Base-by-base conservation (phyloP, 2,888 invertebrate species). In the Alloplasta piceator region DNA sequence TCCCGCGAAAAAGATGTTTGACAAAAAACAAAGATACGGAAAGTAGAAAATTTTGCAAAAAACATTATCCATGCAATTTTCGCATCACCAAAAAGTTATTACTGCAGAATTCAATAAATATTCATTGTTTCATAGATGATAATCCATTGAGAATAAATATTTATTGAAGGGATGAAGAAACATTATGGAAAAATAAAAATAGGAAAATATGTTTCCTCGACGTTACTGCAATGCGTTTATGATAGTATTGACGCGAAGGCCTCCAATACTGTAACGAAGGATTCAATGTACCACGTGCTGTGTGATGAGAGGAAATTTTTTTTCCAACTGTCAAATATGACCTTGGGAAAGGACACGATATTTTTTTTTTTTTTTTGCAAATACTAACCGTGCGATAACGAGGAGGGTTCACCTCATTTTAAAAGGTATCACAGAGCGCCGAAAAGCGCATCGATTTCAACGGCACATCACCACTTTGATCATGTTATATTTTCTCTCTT, bases 371-470 rank as follows among this genome's bases (percentile, higher is more conserved):
- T n/a, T n/a, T n/a, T n/a, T n/a, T n/a, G n/a, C n/a, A 48, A 58
- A 39, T 77, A 77, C 77, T 64, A 70, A 77, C 77, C 77, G 64
- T 71, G 67, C 70, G 76, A 14, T 55, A 70, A 64, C 46, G 70
- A 77, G 46, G 70, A 12, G 48, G 38, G 76, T 64, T 71, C 56
- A 71, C 46, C 56, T 64, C 64, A 77, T 71, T 77, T 77, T 46
- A 64, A 63, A 64, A 63, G 9, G 6, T 10, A 77, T 64, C 39
- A 70, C 58, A 38, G 41, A 56, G 26, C 26, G 38, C 63, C 39
- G 48, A 16, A 68, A 64, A 16, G 50, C 64, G 56, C 70, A 77
- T 77, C 63, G 70, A 70, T 70, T 26, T 58, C 12, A 46, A 63
- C 56, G 55, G 14, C 63, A 36, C 55, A 70, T 63, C 76, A 77